Evolutionary conservation across 1,140 invertebrate species (phyloP), one percentile per base, ranked within the genome.

Genomic region (Vollenhovia emeryi): DNA sequence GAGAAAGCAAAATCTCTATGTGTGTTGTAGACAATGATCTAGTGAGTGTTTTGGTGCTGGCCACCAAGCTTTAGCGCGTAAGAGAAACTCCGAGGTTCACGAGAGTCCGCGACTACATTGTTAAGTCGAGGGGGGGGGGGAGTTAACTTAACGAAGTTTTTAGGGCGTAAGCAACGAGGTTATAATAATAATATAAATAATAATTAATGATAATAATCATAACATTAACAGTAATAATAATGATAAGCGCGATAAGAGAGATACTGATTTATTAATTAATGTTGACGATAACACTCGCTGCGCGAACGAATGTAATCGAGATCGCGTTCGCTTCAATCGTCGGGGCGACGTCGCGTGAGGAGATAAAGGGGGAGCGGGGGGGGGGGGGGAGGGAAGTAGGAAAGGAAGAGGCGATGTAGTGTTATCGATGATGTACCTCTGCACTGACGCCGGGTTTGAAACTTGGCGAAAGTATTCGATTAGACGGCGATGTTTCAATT

Each of bases 31-130:
- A 91, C 91, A 92, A 92, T 94, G 93, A 94, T 92, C 91, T 94
- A 93, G 91, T 93, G 92, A 94, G 89, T 93, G 92, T 94, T 94
- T 88, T 95, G 94, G 93, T 95, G 94, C 94, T 95, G 94, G 94
- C 78, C 94, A 94, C 92, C 94, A 93, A 95, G 91, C 91, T 92
- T 64, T 94, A 94, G 91, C 75, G 88, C 80, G 84, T 88, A 93
- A 93, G 86, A 87, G 43, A 66, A 87, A 88, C 74, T 73, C 74
- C 74, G 76, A 89, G 86, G 74, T 79, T 78, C 43, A 79, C 43
- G 60, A 50, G 75, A 89, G 55, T 88, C 78, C 75, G 79, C 86
- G 86, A 87, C 27, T 89, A 89, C 55, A 75, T 82, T 89, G 68
- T 85, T 90, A 90, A 90, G 87, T 59, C 69, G 68, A 82, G 50